Percentiles rank a stretch among this genome's conserved stretches.
These are phyloP conservation scores for Listronotus bonariensis DNA, from an alignment of 1,140 invertebrate species.

Conservation along the genomic window DNA sequence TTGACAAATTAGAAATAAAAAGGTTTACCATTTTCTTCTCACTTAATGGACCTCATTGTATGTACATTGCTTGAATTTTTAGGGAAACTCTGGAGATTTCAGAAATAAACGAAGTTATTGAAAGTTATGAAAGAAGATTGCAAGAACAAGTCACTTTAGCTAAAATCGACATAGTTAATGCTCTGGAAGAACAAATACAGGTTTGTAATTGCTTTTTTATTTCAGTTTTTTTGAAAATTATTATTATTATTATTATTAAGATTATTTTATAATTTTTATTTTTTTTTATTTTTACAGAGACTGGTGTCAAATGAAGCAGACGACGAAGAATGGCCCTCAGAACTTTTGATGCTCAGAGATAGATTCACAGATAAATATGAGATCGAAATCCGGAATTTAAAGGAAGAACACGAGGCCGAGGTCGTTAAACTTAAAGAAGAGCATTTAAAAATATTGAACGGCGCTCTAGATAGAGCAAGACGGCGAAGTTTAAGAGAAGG, in stretches of 20 bases:
- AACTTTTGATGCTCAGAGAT: constrained; percentile 68
- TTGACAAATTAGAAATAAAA: no score
- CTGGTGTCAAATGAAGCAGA: constrained; percentile 66
- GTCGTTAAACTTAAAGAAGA: constrained; percentile 63
- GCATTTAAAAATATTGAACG: constrained; percentile 57
- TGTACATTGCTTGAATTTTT: constrained; percentile 15
- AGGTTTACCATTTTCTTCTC: neutral
- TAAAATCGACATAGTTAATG: constrained; percentile 63
- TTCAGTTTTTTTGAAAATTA: no score
- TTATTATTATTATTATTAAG: neutral
- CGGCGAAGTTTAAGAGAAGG: constrained; percentile 45
- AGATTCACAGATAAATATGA: constrained; percentile 68
- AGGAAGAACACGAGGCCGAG: constrained; percentile 53
- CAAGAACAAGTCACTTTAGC: constrained; percentile 65
- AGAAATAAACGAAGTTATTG: constrained; percentile 56
- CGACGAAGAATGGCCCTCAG: constrained; percentile 69
- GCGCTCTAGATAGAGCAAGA: constrained; percentile 52
- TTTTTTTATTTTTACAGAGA: constrained; percentile 57
- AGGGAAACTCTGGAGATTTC: constrained; percentile 54
- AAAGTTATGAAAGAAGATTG: constrained; percentile 58
- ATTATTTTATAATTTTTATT: neutral
- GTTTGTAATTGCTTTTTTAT: constrained; percentile 46
- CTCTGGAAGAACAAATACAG: constrained; percentile 65
- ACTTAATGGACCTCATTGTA: neutral
- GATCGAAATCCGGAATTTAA: constrained; percentile 57